Evolutionary conservation across 2,797 vertebrate genomes (phyloP).

Genomic region (Anguilla pacifica): DNA sequence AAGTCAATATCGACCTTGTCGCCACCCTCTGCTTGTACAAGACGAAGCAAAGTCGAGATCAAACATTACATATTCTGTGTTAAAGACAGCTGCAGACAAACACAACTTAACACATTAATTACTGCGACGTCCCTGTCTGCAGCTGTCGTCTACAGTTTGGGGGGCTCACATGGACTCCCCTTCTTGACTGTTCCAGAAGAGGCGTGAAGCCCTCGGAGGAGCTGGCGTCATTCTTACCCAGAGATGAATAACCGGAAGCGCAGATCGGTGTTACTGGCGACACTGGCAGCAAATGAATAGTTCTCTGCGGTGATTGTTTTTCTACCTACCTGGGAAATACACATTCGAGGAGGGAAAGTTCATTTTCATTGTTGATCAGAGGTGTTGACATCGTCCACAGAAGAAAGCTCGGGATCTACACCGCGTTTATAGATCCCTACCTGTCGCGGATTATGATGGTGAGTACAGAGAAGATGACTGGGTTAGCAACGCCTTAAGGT

Average conservation of each 20-base stretch:
- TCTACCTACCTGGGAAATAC: constrained; percentile 12
- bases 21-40: background rate
- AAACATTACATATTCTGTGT: background rate
- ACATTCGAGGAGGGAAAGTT: background rate
- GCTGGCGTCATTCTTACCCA: constrained; percentile 48
- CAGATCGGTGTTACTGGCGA: constrained; percentile 64
- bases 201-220: constrained; percentile 38
- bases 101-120: background rate
- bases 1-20: constrained; percentile 13
- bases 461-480: constrained; percentile 27
- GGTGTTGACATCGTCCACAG: background rate
- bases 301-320: constrained; percentile 25
- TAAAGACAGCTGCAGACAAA: background rate
- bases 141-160: constrained; percentile 1
- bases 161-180: constrained; percentile 16
- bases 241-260: constrained; percentile 68
- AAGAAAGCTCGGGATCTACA: constrained; percentile 9
- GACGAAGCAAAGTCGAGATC: background rate
- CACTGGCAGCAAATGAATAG: constrained; percentile 51
- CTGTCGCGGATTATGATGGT: constrained; percentile 31
- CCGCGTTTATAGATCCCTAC: constrained; percentile 14
- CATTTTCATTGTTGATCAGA: background rate
- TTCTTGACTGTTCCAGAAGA: constrained; percentile 26
- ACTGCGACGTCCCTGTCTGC: background rate
- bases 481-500: constrained; percentile 24